Base-by-base conservation (phyloP, 2,113 vertebrate species). In the Hucho hucho region DNA sequence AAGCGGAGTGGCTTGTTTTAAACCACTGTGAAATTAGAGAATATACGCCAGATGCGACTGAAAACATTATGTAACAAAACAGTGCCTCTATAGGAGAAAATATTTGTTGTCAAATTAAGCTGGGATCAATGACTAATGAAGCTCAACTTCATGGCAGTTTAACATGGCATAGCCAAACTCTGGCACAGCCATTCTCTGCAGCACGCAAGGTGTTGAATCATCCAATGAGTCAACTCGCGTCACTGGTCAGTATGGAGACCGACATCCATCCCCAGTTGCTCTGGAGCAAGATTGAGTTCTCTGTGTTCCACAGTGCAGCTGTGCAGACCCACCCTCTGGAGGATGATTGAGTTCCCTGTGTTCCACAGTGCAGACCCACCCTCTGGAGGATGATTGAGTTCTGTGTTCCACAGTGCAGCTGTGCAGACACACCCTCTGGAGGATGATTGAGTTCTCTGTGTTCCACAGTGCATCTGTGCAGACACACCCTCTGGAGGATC, bases 401-500 rank as follows among this genome's bases (percentile, higher is more conserved):
- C 20, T 16, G 58, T 11, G 20, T 71, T 79, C 70, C 32, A 61
- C 68, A 66, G 53, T 72, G 32, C 64, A 79, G 75, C 77, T 82
- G 75, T 78, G 69, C 56, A 69, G 75, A 83, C 22, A 32, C 24
- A 46, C 70, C 80, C 73, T 53, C 66, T n/a, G 26, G 71, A 79
- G 43, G 78, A 66, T 68, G 53, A 75, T 76, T 59, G 28, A 75
- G 63, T 64, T 76, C 61, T 80, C 20, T 16, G 58, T 11, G 20
- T 71, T 79, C 70, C 32, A 61, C 68, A 66, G 53, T 72, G 32
- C 64, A 79, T 74, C 77, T 82, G 75, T 78, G 69, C 56, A 69
- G 75, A 83, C 22, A 32, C 24, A 46, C 70, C 80, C 79, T 77
- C 78, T 77, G 76, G 77, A 75, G 76, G 86, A 84, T 83, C 84